Conservation (phyloP, 1,140 invertebrate species). For the Cataglyphis hispanica region DNA sequence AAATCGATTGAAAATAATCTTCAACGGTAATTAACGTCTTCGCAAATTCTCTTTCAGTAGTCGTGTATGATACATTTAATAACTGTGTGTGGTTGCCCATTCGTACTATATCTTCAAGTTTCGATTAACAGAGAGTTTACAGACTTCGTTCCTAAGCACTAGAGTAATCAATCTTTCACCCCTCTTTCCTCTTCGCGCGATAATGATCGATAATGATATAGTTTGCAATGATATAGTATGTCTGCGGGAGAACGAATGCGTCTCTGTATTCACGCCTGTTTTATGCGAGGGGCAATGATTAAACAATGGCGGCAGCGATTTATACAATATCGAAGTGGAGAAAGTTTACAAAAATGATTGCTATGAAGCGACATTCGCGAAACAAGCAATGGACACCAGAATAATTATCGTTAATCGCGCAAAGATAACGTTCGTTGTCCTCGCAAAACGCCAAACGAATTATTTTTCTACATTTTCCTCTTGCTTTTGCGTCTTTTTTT, state of each 20-base stretch:
- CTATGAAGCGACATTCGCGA: not conserved
- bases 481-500: slow-evolving; percentile 34
- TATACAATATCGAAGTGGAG: not conserved
- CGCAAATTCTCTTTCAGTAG: slow-evolving; percentile 13
- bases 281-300: too few species aligned
- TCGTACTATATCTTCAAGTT: slow-evolving; percentile 49
- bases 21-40: slow-evolving; percentile 35
- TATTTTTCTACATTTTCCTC: slow-evolving; percentile 8
- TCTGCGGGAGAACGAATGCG: slow-evolving; percentile 40
- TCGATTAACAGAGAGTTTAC: slow-evolving; percentile 61
- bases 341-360: not conserved
- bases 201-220: slow-evolving; percentile 60
- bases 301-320: slow-evolving; percentile 3
- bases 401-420: slow-evolving; percentile 47
- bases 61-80: slow-evolving; percentile 73
- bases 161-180: slow-evolving; percentile 39
- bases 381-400: slow-evolving; percentile 9
- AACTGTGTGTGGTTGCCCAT: slow-evolving; percentile 58
- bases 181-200: slow-evolving; percentile 22
- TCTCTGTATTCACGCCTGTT: not conserved
- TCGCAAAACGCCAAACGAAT: slow-evolving; percentile 12
- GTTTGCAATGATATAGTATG: slow-evolving; percentile 51
- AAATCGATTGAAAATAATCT: slow-evolving; percentile 14
- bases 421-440: slow-evolving; percentile 32
- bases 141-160: slow-evolving; percentile 61